A percentile compares a stretch with the other conserved stretches of the same genome.
phyloP scores from a whole-genome alignment of 2,113 vertebrate species.

The Theristicus caerulescens region DNA sequence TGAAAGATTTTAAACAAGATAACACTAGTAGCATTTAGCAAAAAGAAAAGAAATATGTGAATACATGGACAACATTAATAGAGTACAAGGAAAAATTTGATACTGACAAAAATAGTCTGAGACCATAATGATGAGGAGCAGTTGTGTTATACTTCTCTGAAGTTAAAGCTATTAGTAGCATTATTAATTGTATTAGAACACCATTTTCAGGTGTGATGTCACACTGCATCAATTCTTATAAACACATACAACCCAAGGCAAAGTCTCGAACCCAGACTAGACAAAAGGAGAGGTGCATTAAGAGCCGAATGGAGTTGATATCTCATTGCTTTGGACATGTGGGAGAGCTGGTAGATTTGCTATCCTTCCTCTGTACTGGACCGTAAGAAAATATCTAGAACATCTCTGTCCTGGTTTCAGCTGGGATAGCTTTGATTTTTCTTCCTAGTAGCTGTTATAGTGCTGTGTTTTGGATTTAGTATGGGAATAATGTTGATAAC shows the following conservation, averaged over 20 bases:
- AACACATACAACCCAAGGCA: not conserved
- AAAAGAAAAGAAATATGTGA: not conserved
- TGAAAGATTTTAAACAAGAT: not conserved
- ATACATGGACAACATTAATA: not conserved
- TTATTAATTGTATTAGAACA: not conserved
- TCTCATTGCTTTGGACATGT: not conserved
- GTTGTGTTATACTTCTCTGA: not conserved
- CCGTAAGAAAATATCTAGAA: not conserved
- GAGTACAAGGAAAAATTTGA: not conserved
- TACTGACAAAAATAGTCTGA: not conserved
- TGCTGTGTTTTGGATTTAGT: too few species aligned
- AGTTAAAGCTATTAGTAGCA: not conserved
- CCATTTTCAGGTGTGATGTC: not conserved
- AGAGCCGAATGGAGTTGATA: not conserved
- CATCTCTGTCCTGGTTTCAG: too few species aligned
- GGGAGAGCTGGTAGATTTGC: not conserved
- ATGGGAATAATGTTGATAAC: too few species aligned
- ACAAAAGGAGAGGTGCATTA: not conserved
- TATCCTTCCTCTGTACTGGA: not conserved
- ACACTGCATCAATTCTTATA: not conserved
- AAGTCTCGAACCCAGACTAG: not conserved
- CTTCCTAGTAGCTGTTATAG: too few species aligned
- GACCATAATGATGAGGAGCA: not conserved
- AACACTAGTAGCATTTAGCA: not conserved
- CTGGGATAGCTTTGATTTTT: too few species aligned